Evolutionary conservation across 2,888 invertebrate genomes (phyloP).

Genomic region (Philonicus albiceps): DNA sequence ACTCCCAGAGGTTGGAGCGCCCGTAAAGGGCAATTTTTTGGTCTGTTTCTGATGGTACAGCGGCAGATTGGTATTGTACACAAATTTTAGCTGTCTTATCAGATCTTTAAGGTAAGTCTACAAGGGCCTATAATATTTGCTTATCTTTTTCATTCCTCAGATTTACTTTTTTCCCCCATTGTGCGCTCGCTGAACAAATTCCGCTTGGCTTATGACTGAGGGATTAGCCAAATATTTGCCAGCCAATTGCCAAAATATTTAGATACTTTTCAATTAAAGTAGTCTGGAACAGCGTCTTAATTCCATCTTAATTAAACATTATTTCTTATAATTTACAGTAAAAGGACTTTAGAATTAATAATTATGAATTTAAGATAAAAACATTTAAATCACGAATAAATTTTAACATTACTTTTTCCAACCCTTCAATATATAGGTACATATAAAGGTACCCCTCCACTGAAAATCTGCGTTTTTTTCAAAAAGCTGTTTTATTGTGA

Average conservation of each 20-base stretch:
- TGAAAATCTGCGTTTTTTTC: no score
- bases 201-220: conserved; percentile 37
- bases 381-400: background rate
- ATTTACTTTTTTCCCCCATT: background rate
- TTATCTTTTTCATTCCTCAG: background rate
- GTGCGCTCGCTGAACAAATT: background rate
- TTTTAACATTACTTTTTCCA: background rate
- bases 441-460: no score
- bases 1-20: background rate
- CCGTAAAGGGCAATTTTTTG: background rate
- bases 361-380: no score
- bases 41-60: conserved; percentile 22
- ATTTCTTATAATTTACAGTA: background rate
- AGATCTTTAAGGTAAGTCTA: conserved; percentile 34
- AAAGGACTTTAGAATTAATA: no score
- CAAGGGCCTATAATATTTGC: conserved; percentile 18
- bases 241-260: background rate
- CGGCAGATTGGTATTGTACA: conserved; percentile 24
- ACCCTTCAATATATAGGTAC: background rate
- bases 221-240: conserved; percentile 6
- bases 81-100: conserved; percentile 24
- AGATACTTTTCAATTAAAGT: background rate
- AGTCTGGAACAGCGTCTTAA: background rate
- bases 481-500: no score
- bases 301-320: background rate